Evolutionary conservation across 2,888 invertebrate species (phyloP).

Genomic region (Lasioglossum lativentre): DNA sequence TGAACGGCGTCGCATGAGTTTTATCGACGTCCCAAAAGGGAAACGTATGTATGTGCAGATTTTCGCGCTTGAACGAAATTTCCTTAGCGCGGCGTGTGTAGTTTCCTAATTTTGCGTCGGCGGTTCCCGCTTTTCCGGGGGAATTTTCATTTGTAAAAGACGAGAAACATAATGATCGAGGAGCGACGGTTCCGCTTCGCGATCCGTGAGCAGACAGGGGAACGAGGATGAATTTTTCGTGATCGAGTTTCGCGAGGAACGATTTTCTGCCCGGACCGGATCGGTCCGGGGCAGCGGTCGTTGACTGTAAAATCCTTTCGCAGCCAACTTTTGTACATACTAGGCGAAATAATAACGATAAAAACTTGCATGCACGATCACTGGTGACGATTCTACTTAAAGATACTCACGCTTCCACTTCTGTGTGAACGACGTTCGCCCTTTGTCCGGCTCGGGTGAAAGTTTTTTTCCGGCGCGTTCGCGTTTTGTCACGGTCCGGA

Average conservation of each 20-base stretch:
- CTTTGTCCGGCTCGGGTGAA: background rate
- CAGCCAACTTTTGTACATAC: constrained; percentile 65
- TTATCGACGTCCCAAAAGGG: background rate
- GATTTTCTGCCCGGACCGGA: constrained; percentile 16
- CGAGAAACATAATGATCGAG: constrained; percentile 30
- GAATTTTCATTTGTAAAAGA: constrained; percentile 16
- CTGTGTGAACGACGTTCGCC: constrained; percentile 35
- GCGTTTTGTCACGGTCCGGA: constrained; percentile 14
- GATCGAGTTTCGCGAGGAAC: constrained; percentile 21
- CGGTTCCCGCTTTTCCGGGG: background rate
- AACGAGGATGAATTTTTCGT: background rate
- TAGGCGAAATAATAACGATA: constrained; percentile 64
- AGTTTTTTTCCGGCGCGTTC: constrained; percentile 21
- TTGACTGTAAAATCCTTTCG: constrained; percentile 43
- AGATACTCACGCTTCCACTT: constrained; percentile 69
- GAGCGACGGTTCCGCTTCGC: constrained; percentile 11
- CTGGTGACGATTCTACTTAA: constrained; percentile 51
- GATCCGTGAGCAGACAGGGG: constrained; percentile 5
- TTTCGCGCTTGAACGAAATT: constrained; percentile 43
- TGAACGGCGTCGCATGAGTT: constrained; percentile 6
- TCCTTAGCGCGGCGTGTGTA: constrained; percentile 38
- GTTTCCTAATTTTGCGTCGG: constrained; percentile 13
- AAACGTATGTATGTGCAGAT: constrained; percentile 21
- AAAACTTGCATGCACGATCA: constrained; percentile 54
- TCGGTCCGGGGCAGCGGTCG: constrained; percentile 8